Evolutionary conservation across 2,797 vertebrate species (phyloP), one percentile per base, ranked within the genome.

Genomic region (Psittacula echo): DNA sequence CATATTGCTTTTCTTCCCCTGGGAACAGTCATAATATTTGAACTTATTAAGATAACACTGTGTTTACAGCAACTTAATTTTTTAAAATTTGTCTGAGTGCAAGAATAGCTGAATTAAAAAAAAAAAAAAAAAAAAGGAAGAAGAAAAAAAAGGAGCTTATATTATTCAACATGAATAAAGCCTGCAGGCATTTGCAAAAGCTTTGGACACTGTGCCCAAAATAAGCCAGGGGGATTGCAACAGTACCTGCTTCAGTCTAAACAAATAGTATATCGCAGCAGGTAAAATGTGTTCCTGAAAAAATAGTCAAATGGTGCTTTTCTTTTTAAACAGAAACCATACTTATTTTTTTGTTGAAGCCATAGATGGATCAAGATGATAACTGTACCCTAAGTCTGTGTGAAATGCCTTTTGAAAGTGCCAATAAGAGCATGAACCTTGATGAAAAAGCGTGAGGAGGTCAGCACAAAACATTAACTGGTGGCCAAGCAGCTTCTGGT

Each of bases 51-150:
- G 93, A 95, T 96, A 97, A 94, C 88, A 66, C 50, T 68, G 32
- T 96, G 84, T 95, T 97, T 95, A 80, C 76, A 96, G 86, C 89
- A 89, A 92, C 89, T 94, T 95, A 88, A 91, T 96, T 94, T 95
- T 95, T 92, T 7, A 53, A 91, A 92, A 91, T 95, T 85, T 84
- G n/a, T 85, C 50, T 74, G 78, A 92, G 51, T 89, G 48, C 42
- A 39, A 93, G 64, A 91, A 74, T 60, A 65, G 53, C 41, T 67
- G 71, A 77, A 88, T 80, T 85, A 5, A 24, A 42, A 84, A 45
- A 45, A 21, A 70, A 45, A 45, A 21, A 70, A 11, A 48, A 14
- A 21, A 26, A 22, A 37, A 20, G 24, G 5, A 11, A 45, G 8
- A n/a, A 21, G 5, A 22, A 64, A 70, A 93, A 60, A 53, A 18